Evolutionary conservation across 2,113 vertebrate genomes (phyloP).

Genomic region (Myotis yumanensis): DNA sequence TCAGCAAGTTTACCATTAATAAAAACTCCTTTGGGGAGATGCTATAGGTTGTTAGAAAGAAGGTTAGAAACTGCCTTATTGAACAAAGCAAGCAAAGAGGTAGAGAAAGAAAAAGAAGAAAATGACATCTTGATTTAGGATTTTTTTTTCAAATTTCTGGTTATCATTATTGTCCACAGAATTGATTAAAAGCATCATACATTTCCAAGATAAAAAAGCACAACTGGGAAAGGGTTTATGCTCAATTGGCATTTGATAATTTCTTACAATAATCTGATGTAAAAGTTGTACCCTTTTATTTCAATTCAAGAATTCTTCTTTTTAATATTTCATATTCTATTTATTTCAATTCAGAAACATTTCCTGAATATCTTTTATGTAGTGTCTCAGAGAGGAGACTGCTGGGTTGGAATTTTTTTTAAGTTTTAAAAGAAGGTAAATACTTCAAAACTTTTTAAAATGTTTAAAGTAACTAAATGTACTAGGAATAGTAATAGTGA

Average conservation of each 20-base stretch:
- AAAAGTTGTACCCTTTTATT: constrained; percentile 23
- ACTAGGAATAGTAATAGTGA: not conserved
- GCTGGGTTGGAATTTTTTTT: not conserved
- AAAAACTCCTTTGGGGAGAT: not conserved
- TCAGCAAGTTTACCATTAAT: constrained; percentile 42
- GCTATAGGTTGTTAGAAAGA: not conserved
- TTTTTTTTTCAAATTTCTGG: not conserved
- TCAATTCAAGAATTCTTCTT: constrained; percentile 1
- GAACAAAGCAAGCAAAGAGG: constrained; percentile 22
- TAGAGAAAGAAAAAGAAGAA: constrained; percentile 9
- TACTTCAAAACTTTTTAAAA: not conserved
- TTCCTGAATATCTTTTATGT: not conserved
- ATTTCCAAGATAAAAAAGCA: not conserved
- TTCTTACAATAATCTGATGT: not conserved
- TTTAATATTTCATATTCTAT: not conserved
- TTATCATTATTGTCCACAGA: not conserved
- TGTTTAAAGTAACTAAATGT: constrained; percentile 11
- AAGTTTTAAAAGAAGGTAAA: constrained; percentile 2
- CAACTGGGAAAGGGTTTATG: not conserved
- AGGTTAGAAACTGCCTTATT: constrained; percentile 18
- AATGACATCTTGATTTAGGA: not conserved
- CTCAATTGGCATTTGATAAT: constrained; percentile 22
- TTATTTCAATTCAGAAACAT: constrained; percentile 38
- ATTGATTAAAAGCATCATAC: not conserved
- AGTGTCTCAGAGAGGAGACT: not conserved